Percentiles rank a stretch among this genome's conserved stretches.
Evolutionary conservation across 1,140 invertebrate species (phyloP).

Genomic region (Ceratosolen fusciceps): DNA sequence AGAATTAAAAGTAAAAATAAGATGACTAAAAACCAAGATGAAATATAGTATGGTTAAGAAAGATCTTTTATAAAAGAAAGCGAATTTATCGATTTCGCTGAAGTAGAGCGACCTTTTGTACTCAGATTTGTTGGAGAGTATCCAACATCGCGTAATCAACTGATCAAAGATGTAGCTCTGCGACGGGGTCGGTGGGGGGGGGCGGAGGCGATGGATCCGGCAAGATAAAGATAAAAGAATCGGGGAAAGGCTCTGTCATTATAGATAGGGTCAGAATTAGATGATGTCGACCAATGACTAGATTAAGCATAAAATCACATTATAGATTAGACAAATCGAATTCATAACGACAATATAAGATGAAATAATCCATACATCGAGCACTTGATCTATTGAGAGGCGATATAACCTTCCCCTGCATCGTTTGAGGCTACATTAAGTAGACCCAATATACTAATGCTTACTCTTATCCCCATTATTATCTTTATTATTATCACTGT

Average conservation of each 20-base stretch:
- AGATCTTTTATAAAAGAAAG: conserved; percentile 52
- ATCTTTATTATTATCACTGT: too few species aligned
- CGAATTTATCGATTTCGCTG: conserved; percentile 54
- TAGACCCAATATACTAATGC: too few species aligned
- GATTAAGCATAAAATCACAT: conserved; percentile 30
- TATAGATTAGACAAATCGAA: not conserved
- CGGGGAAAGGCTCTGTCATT: conserved; percentile 39
- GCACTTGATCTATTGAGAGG: too few species aligned
- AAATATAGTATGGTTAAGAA: not conserved
- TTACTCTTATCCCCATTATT: too few species aligned
- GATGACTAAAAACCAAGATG: too few species aligned
- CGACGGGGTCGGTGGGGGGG: conserved; percentile 36
- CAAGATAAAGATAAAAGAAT: conserved; percentile 44
- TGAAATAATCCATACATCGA: too few species aligned
- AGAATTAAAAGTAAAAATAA: too few species aligned
- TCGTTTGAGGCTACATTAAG: too few species aligned
- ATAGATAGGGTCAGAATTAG: conserved; percentile 4
- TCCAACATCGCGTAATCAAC: conserved; percentile 55
- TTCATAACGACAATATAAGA: too few species aligned
- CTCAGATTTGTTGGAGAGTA: conserved; percentile 53
- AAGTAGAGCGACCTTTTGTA: conserved; percentile 51
- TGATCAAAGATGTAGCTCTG: conserved; percentile 55
- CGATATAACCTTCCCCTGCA: too few species aligned
- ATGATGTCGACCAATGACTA: conserved; percentile 2
- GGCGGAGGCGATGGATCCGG: too few species aligned